phyloP scores from a whole-genome alignment of 2,888 invertebrate genomes.

The Parascotia fuliginaria region DNA sequence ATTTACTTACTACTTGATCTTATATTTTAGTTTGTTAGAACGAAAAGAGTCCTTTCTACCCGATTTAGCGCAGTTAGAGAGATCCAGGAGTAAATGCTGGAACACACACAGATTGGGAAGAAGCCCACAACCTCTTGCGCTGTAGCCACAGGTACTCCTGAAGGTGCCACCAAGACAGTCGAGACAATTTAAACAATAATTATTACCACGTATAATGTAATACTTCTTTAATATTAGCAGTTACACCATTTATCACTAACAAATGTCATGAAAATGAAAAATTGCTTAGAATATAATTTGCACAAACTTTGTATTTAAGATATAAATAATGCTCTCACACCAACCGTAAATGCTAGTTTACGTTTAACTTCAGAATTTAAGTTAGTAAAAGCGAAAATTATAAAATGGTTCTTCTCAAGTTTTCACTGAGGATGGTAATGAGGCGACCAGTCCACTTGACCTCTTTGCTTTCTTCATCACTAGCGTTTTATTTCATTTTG shows the following conservation, averaged over 20 bases:
- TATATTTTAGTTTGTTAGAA: no score
- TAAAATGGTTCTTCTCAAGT: conserved; percentile 57
- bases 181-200: no score
- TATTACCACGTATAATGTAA: no score
- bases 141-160: no score
- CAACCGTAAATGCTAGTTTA: conserved; percentile 34
- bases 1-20: no score
- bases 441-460: conserved; percentile 40
- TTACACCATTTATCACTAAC: conserved; percentile 19
- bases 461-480: conserved; percentile 26
- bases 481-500: conserved; percentile 17
- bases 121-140: no score
- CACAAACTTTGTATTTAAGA: conserved; percentile 24
- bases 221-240: no score
- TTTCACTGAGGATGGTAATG: conserved; percentile 49
- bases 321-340: conserved; percentile 30
- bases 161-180: no score
- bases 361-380: conserved; percentile 31
- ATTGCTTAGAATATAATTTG: conserved; percentile 29
- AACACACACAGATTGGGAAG: no score
- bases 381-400: conserved; percentile 48
- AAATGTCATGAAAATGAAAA: conserved; percentile 33
- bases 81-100: no score
- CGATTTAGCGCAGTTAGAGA: no score
- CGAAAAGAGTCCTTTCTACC: no score